These are phyloP conservation scores for Thymallus thymallus DNA, from an alignment of 2,113 vertebrate species.

Conservation along the genomic window DNA sequence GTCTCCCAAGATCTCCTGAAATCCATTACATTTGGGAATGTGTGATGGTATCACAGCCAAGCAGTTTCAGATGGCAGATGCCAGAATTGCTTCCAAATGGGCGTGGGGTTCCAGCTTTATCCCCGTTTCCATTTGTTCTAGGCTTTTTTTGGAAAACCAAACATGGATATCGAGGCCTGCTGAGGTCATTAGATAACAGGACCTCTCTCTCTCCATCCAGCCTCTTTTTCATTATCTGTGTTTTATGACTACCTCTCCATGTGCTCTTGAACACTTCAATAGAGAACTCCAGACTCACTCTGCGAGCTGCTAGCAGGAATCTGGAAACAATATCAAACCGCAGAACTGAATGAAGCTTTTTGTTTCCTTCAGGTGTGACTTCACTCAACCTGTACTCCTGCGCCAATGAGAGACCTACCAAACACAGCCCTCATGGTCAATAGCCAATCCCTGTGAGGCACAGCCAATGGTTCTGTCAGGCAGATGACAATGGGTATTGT, in stretches of 20 bases:
- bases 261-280: constrained; percentile 36
- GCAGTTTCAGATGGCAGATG: constrained; percentile 55
- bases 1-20: constrained; percentile 50
- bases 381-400: constrained; percentile 18
- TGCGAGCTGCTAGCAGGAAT: constrained; percentile 42
- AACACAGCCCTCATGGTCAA: constrained; percentile 40
- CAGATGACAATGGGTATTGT: constrained; percentile 48
- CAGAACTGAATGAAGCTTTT: constrained; percentile 36
- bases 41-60: constrained; percentile 63
- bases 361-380: constrained; percentile 57
- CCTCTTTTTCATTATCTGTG: constrained; percentile 40
- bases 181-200: constrained; percentile 60
- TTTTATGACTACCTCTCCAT: constrained; percentile 35
- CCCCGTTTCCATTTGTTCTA: constrained; percentile 32
- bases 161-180: constrained; percentile 38
- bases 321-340: constrained; percentile 63
- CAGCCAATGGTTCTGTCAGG: constrained; percentile 42
- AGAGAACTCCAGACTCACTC: constrained; percentile 31
- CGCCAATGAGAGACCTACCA: constrained; percentile 38
- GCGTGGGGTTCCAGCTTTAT: constrained; percentile 39
- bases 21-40: constrained; percentile 57
- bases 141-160: constrained; percentile 44
- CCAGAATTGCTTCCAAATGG: constrained; percentile 69
- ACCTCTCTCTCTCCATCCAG: constrained; percentile 34
- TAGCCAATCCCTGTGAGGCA: constrained; percentile 38